These are phyloP conservation scores for Mechanitis messenoides DNA, from an alignment of 2,888 invertebrate species.

Conservation along the genomic window DNA sequence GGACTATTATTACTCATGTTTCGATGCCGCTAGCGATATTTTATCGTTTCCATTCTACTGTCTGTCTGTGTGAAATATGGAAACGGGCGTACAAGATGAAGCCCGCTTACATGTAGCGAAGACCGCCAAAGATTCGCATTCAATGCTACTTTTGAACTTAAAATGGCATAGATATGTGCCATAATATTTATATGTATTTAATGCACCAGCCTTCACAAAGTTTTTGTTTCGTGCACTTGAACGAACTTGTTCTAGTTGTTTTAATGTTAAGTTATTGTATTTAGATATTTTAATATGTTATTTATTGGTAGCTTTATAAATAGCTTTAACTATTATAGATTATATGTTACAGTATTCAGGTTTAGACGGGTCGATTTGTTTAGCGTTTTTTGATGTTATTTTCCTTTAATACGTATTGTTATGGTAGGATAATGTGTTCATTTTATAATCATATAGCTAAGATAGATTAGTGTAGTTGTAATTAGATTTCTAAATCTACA, in stretches of 20 bases:
- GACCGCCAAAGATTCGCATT: slow-evolving; percentile 54
- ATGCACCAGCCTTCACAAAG: neutral
- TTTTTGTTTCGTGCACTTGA: too few relatives aligned
- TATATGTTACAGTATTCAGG: slow-evolving; percentile 55
- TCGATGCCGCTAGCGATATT: slow-evolving; percentile 95
- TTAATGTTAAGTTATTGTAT: slow-evolving; percentile 74
- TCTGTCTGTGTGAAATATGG: slow-evolving; percentile 97
- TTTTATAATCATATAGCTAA: slow-evolving; percentile 41
- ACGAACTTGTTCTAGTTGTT: slow-evolving; percentile 47
- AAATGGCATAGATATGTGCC: slow-evolving; percentile 56
- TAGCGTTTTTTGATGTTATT: slow-evolving; percentile 42
- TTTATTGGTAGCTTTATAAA: slow-evolving; percentile 74
- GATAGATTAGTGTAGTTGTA: slow-evolving; percentile 26
- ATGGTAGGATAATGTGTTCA: slow-evolving; percentile 45
- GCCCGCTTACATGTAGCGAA: slow-evolving; percentile 87
- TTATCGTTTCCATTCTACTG: slow-evolving; percentile 96
- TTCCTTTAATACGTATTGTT: slow-evolving; percentile 29
- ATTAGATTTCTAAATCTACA: slow-evolving; percentile 40
- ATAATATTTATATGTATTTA: slow-evolving; percentile 43
- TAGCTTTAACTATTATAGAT: slow-evolving; percentile 64
- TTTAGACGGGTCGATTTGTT: slow-evolving; percentile 60
- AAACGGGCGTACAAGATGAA: slow-evolving; percentile 96
- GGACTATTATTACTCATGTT: slow-evolving; percentile 96
- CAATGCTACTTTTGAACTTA: slow-evolving; percentile 33
- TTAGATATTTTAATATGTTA: slow-evolving; percentile 75